Conservation (phyloP, 2,113 vertebrate species). For the Trichechus manatus region DNA sequence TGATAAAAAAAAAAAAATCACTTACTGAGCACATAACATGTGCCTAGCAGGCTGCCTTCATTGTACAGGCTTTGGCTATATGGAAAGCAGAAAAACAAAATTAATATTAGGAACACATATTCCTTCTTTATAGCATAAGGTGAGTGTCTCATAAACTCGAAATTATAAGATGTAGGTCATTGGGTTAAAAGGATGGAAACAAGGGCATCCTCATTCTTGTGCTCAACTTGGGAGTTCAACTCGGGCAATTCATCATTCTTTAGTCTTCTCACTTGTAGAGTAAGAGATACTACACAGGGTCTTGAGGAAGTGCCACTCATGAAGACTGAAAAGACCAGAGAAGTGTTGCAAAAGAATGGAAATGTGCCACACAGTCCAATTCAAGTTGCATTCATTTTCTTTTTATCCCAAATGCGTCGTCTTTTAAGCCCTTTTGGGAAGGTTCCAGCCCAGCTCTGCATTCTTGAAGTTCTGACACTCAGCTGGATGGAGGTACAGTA, state of each 20-base stretch:
- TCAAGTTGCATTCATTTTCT: background rate
- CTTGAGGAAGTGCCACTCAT: constrained; percentile 8
- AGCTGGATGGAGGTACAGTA: background rate
- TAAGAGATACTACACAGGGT: background rate
- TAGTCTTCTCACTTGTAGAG: background rate
- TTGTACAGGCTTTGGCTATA: constrained; percentile 19
- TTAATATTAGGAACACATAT: background rate
- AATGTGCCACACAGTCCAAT: background rate
- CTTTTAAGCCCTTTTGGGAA: background rate
- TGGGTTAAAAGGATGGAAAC: constrained; percentile 31
- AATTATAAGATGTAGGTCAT: background rate
- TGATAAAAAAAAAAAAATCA: constrained; percentile 15
- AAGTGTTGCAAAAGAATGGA: background rate
- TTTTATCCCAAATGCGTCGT: background rate
- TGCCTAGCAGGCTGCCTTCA: background rate
- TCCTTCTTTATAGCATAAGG: background rate
- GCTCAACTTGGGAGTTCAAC: background rate
- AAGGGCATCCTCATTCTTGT: background rate
- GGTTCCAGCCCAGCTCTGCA: background rate
- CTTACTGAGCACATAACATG: background rate
- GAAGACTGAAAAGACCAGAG: background rate
- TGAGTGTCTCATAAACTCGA: background rate
- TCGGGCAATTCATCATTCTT: background rate
- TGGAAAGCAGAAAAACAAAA: constrained; percentile 42
- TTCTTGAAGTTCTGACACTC: background rate